Percentiles rank a stretch among this genome's conserved stretches.
phyloP scores from a whole-genome alignment of 1,140 invertebrate genomes.

The Neoseiulus cucumeris region DNA sequence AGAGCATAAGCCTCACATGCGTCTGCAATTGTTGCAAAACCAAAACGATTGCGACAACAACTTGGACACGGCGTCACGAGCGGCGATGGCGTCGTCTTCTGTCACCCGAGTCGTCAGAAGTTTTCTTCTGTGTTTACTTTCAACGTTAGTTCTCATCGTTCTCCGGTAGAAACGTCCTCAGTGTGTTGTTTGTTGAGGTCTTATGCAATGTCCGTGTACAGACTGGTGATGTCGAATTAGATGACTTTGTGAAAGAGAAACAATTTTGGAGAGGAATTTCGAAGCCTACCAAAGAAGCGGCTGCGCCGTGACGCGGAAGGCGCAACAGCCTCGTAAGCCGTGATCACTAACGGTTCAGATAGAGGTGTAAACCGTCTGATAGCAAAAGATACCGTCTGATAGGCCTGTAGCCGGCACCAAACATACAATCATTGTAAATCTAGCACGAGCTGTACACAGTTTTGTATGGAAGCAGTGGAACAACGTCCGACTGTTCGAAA shows the following conservation, averaged over 20 bases:
- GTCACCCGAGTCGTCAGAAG: not conserved
- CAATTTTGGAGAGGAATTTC: not conserved
- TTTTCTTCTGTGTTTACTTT: not conserved
- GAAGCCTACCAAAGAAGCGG: no score
- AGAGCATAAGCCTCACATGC: not conserved
- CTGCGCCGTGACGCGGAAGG: no score
- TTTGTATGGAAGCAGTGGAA: not conserved
- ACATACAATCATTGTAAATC: no score
- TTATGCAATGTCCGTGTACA: slow-evolving; percentile 12
- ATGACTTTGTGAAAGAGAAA: not conserved
- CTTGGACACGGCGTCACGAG: not conserved
- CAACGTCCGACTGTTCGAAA: not conserved
- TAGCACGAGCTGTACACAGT: slow-evolving; percentile 4
- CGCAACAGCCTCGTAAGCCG: no score
- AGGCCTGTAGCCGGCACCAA: no score
- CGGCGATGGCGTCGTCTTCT: not conserved
- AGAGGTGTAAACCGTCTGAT: not conserved
- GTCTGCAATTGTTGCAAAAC: not conserved
- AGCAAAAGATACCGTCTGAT: no score
- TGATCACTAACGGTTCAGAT: not conserved
- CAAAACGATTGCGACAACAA: not conserved
- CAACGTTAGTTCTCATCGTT: not conserved
- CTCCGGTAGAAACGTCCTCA: not conserved
- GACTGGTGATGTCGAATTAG: not conserved
- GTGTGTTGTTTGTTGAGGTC: not conserved